Conservation (phyloP, 2,797 vertebrate genomes). For the Hybognathus amarus region DNA sequence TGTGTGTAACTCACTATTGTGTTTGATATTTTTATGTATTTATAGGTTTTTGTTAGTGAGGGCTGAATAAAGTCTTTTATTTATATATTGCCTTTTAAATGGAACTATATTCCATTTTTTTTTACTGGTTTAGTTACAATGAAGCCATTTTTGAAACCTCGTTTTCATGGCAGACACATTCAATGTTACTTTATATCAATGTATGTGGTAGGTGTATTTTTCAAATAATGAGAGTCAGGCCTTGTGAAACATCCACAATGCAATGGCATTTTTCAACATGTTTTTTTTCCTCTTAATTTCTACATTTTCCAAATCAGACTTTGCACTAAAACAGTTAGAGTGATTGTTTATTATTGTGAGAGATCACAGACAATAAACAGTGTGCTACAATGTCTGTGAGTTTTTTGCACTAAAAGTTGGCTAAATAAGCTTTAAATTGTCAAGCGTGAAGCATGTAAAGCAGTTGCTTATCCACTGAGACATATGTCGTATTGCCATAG, state of each 20-base stretch:
- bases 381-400: not conserved
- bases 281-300: not conserved
- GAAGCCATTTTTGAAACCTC: not conserved
- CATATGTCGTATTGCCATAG: conserved; percentile 51
- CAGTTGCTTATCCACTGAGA: conserved; percentile 33
- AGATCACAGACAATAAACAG: not conserved
- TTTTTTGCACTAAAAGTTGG: not conserved
- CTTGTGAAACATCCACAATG: not conserved
- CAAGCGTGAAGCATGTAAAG: conserved; percentile 7
- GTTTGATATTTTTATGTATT: not conserved
- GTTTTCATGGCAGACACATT: not conserved
- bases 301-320: not conserved
- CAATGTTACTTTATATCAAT: not conserved
- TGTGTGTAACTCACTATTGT: not conserved
- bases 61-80: not conserved
- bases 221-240: not conserved
- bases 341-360: not conserved
- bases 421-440: conserved; percentile 13
- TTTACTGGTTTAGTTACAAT: not conserved
- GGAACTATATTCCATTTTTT: not conserved
- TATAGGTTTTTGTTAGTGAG: not conserved
- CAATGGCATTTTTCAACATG: not conserved
- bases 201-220: not conserved
- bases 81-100: not conserved
- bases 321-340: not conserved